Conservation (phyloP, 2,113 vertebrate species). For the Trachemys scripta region DNA sequence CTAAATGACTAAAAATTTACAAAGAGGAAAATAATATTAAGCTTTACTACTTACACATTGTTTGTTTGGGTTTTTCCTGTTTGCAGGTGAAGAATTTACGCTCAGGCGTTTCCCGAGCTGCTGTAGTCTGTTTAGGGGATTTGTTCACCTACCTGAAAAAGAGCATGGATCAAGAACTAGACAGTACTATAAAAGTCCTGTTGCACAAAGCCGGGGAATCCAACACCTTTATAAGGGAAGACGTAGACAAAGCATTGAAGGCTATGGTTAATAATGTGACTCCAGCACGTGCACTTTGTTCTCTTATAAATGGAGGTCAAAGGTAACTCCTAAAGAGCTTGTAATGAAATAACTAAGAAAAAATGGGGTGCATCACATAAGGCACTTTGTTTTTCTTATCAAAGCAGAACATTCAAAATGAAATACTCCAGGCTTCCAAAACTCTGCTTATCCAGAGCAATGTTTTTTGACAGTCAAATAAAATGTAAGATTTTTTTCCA, state of each 20-base stretch:
- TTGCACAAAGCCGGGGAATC: slow-evolving; percentile 93
- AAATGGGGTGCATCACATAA: not conserved
- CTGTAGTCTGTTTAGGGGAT: slow-evolving; percentile 90
- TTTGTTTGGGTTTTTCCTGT: slow-evolving; percentile 66
- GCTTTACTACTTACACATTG: slow-evolving; percentile 39
- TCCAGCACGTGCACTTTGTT: slow-evolving; percentile 86
- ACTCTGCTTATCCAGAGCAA: not conserved
- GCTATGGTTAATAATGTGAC: slow-evolving; percentile 94
- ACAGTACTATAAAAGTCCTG: slow-evolving; percentile 88
- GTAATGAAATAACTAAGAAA: slow-evolving; percentile 26
- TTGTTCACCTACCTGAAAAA: slow-evolving; percentile 90
- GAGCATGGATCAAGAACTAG: slow-evolving; percentile 95
- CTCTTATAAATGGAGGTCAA: slow-evolving; percentile 91
- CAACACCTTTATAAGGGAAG: slow-evolving; percentile 94
- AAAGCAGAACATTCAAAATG: not conserved
- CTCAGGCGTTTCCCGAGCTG: slow-evolving; percentile 93
- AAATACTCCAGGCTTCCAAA: not conserved
- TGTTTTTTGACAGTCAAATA: not conserved
- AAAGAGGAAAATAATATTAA: slow-evolving; percentile 3
- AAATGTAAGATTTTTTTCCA: not conserved
- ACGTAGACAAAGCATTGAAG: slow-evolving; percentile 91
- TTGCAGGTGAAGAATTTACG: slow-evolving; percentile 95
- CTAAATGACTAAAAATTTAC: not conserved
- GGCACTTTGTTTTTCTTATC: not conserved
- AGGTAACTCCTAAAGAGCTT: slow-evolving; percentile 80